Evolutionary conservation across 2,113 vertebrate species (phyloP), one percentile per base, ranked within the genome.

Genomic region (Trichomycterus rosablanca): DNA sequence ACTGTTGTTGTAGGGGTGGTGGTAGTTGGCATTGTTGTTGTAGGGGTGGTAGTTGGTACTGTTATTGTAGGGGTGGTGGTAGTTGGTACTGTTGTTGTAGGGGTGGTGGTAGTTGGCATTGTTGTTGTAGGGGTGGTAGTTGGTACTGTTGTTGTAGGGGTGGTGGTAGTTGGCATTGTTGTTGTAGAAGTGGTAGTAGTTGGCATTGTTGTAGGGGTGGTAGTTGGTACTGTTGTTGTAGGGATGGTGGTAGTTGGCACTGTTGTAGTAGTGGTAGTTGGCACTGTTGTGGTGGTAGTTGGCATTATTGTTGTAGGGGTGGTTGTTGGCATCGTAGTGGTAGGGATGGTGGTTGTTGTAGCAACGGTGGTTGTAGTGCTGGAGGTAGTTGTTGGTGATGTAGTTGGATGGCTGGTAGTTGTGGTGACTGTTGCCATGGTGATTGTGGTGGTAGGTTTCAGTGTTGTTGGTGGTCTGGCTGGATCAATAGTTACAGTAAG

Each of bases 401-500:
- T 14, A 6, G 49, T 3, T 18, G 42, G 5, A 3, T 40, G 30
- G 0, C 54, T 67, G 11, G 44, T 56, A 5, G 55, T 69, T 8
- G 57, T 32, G 30, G 30, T 32, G n/a, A n/a, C n/a, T n/a, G n/a
- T 30, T 30, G 26, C 37, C 4, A 19, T 30, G 30, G 34, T 20
- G 46, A 51, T 28, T 37, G 26, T 50, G 4, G 53, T 58, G 14
- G 70, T 67, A 1, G 34, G 30, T n/a, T 8, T 61, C 3, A 71
- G 51, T 46, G 67, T 67, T 48, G 48, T 46, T 26, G 63, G 78
- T 55, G 82, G 87, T 37, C 60, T 76, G n/a, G 74, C 80, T 16
- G 86, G 86, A 48, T 88, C 84, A 72, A 89, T 51, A 18, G 58
- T 78, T 62, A 89, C 84, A 78, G 66, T 84, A 44, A 81, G 76